Conservation (phyloP, 2,888 invertebrate genomes). For the Drosophila paramelanica region DNA sequence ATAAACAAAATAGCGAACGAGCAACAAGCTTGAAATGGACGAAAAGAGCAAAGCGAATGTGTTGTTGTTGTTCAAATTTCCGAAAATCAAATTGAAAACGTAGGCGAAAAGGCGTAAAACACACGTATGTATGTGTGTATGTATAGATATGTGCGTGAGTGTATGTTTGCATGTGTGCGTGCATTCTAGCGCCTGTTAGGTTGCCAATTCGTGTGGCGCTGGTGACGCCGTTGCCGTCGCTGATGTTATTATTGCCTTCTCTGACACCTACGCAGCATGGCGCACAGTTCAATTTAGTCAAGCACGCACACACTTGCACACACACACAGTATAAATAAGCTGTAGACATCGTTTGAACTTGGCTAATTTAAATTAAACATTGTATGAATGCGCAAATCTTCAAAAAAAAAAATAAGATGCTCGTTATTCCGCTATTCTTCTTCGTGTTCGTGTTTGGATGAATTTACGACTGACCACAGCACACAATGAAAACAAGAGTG, state of each 20-base stretch:
- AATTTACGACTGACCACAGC: conserved; percentile 34
- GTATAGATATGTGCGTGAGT: conserved; percentile 2
- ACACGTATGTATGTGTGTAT: conserved; percentile 8
- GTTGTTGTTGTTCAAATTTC: conserved; percentile 68
- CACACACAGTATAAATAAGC: conserved; percentile 34
- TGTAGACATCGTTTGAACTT: conserved; percentile 67
- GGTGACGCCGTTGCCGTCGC: conserved; percentile 33
- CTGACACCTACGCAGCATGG: conserved; percentile 53
- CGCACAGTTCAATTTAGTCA: conserved; percentile 44
- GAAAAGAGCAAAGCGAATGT: conserved; percentile 70
- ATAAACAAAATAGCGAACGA: conserved; percentile 70
- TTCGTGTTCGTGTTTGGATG: conserved; percentile 15
- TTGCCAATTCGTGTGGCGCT: conserved; percentile 68
- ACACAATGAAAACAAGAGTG: conserved; percentile 15
- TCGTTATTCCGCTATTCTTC: conserved; percentile 19
- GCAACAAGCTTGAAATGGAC: conserved; percentile 70
- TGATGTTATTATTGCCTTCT: conserved; percentile 36
- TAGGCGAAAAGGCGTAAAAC: conserved; percentile 71
- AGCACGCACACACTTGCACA: conserved; percentile 17
- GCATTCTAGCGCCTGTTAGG: conserved; percentile 43
- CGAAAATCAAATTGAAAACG: conserved; percentile 74
- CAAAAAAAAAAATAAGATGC: conserved; percentile 3
- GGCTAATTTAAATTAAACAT: conserved; percentile 59
- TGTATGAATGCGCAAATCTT: conserved; percentile 37
- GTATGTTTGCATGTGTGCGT: conserved; percentile 11